A percentile compares a stretch with the other conserved stretches of the same genome.
Evolutionary conservation across 2,797 vertebrate genomes (phyloP).

Genomic region (Parauchenoglanis punctatus): DNA sequence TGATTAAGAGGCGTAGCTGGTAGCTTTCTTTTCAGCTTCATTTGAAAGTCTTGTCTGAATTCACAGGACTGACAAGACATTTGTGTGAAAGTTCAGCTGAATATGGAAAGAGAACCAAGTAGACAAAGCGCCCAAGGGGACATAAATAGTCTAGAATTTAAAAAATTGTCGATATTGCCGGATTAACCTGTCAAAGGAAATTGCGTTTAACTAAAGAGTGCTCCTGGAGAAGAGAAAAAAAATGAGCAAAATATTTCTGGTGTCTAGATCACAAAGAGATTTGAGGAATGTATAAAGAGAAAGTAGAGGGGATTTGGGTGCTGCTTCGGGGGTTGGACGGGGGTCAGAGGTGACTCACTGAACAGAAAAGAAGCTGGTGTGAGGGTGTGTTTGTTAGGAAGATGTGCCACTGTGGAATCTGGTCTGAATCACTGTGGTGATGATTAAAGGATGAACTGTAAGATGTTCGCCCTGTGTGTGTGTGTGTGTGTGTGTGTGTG

Average conservation of each 20-base stretch:
- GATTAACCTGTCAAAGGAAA: constrained; percentile 3
- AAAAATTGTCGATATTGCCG: not conserved
- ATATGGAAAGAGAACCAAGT: not conserved
- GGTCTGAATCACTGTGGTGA: constrained; percentile 35
- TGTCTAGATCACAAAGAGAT: constrained; percentile 15
- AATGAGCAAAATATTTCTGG: not conserved
- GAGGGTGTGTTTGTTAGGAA: constrained; percentile 74
- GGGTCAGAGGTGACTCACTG: constrained; percentile 53
- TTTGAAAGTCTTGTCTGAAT: not conserved
- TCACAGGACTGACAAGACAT: not conserved
- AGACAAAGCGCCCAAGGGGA: not conserved
- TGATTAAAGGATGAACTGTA: constrained; percentile 49
- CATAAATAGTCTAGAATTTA: not conserved
- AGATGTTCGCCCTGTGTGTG: not conserved
- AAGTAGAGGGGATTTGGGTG: constrained; percentile 19
- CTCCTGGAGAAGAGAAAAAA: not conserved
- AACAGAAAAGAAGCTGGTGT: constrained; percentile 68
- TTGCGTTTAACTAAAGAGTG: not conserved
- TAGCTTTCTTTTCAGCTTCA: not conserved
- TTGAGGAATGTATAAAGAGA: constrained; percentile 27
- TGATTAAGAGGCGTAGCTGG: not conserved
- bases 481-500: constrained; percentile 16
- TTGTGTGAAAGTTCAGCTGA: constrained; percentile 1
- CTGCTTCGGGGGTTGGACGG: constrained; percentile 12
- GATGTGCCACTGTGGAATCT: constrained; percentile 58